Conservation (phyloP, 2,888 invertebrate species). For the Lottia scabra region DNA sequence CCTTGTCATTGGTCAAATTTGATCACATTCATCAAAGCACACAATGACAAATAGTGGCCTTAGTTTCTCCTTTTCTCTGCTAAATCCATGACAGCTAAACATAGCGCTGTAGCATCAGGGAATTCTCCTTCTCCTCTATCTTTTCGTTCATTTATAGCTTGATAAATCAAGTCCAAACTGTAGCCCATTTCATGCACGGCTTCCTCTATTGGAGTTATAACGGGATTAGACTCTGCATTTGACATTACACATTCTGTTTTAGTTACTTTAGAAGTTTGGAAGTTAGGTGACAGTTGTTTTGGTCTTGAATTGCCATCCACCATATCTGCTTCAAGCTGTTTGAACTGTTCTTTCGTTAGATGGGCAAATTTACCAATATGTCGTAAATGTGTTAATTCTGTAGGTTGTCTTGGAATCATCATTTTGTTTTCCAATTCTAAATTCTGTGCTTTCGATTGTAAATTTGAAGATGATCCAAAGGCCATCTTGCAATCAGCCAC, state of each 20-base stretch:
- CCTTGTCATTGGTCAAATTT: too few relatives aligned
- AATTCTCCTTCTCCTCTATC: background rate
- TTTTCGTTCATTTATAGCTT: background rate
- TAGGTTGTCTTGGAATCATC: background rate
- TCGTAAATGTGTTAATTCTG: background rate
- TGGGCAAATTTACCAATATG: background rate
- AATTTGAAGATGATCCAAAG: too few relatives aligned
- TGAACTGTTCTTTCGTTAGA: background rate
- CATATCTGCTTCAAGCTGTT: background rate
- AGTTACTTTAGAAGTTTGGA: background rate
- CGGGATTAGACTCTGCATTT: background rate
- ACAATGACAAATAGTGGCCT: too few relatives aligned
- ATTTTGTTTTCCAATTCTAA: background rate
- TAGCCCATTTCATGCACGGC: slow-evolving; percentile 10
- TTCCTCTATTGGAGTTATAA: background rate
- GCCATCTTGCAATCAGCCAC: too few relatives aligned
- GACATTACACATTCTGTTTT: background rate
- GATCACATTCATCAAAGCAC: too few relatives aligned
- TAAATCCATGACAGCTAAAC: slow-evolving; percentile 1
- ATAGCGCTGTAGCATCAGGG: background rate
- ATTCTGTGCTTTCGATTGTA: too few relatives aligned
- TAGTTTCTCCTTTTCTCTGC: background rate
- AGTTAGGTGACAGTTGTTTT: background rate
- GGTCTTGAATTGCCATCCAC: background rate
- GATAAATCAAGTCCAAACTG: background rate